phyloP scores from a whole-genome alignment of 2,888 invertebrate species.

The Marasmarcha lunaedactyla region DNA sequence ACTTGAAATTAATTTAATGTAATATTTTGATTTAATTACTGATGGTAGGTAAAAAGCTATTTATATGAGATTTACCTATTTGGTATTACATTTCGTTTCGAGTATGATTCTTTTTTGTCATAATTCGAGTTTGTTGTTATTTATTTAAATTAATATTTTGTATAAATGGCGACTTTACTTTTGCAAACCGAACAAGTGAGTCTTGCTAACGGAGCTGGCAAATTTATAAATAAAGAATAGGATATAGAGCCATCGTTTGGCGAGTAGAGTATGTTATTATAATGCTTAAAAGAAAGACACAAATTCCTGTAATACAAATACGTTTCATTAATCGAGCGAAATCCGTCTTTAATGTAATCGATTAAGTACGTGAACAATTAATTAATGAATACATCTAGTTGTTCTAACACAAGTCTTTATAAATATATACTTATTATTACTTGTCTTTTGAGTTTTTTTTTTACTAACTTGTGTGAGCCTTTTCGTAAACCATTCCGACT shows the following conservation, averaged over 20 bases:
- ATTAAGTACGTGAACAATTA: conserved; percentile 66
- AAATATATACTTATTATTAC: conserved; percentile 72
- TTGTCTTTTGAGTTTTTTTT: conserved; percentile 56
- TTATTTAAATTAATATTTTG: conserved; percentile 57
- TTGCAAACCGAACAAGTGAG: neutral
- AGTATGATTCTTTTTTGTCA: conserved; percentile 60
- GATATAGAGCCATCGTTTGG: too few species aligned
- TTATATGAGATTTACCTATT: conserved; percentile 44
- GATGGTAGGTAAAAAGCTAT: conserved; percentile 61
- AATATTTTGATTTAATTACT: conserved; percentile 28
- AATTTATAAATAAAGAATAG: too few species aligned
- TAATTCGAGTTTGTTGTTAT: conserved; percentile 61
- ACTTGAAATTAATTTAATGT: conserved; percentile 14
- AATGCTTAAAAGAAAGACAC: conserved; percentile 8
- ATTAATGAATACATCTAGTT: conserved; percentile 68
- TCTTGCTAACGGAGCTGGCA: conserved; percentile 20
- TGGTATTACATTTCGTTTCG: conserved; percentile 57
- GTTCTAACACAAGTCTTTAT: conserved; percentile 72
- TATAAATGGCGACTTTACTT: conserved; percentile 33
- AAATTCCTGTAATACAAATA: conserved; percentile 24
- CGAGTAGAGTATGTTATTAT: too few species aligned
- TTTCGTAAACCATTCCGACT: conserved; percentile 26
- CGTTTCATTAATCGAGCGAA: conserved; percentile 34
- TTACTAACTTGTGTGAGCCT: conserved; percentile 54
- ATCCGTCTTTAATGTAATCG: conserved; percentile 59